Evolutionary conservation across 2,888 invertebrate species (phyloP).

Genomic region (Apodemia hepburni): DNA sequence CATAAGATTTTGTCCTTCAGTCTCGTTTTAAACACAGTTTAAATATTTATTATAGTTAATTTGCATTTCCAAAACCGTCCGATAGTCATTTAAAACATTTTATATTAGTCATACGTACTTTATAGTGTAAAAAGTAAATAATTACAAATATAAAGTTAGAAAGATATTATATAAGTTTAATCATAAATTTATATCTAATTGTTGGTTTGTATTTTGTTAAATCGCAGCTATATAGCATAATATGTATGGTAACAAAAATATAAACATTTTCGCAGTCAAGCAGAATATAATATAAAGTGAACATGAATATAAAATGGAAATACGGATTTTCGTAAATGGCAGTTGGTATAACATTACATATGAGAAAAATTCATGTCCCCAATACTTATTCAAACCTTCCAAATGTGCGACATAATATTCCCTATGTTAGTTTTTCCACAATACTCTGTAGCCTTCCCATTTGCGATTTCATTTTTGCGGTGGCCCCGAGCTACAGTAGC

Average conservation of each 20-base stretch:
- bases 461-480: constrained; percentile 38
- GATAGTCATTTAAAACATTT: too few species aligned
- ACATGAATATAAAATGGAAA: constrained; percentile 11
- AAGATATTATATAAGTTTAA: too few species aligned
- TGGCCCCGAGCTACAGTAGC: constrained; percentile 36
- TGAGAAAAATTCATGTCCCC: constrained; percentile 14
- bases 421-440: constrained; percentile 18
- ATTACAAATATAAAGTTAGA: too few species aligned
- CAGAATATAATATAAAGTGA: neutral
- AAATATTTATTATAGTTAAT: too few species aligned
- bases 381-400: constrained; percentile 12
- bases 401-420: constrained; percentile 17
- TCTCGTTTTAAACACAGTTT: too few species aligned
- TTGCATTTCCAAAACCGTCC: too few species aligned
- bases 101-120: too few species aligned
- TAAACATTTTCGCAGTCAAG: neutral
- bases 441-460: constrained; percentile 34
- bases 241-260: neutral
- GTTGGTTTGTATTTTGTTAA: too few species aligned
- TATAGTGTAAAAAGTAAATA: too few species aligned
- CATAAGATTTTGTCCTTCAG: too few species aligned
- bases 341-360: constrained; percentile 7
- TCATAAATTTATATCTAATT: too few species aligned
- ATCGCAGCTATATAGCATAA: too few species aligned
- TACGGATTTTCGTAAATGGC: constrained; percentile 1